phyloP scores from a whole-genome alignment of 2,888 invertebrate species.

The Dasypogon diadema region DNA sequence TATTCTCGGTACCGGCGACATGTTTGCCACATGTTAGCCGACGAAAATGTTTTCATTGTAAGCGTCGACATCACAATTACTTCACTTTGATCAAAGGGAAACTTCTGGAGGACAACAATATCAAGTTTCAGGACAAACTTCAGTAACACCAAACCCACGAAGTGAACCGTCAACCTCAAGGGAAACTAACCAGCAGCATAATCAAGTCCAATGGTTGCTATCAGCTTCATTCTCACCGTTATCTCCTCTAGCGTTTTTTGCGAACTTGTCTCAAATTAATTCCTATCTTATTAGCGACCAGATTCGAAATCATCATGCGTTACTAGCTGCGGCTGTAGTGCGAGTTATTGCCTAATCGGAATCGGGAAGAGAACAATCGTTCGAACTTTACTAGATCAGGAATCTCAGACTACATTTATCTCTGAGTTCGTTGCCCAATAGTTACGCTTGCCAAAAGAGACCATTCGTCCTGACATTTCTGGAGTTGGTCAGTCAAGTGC shows the following conservation, averaged over 20 bases:
- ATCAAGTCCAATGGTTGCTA: no score
- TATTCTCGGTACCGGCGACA: constrained; percentile 1
- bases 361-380: not conserved
- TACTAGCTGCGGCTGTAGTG: not conserved
- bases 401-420: not conserved
- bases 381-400: not conserved
- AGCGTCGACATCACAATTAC: not conserved
- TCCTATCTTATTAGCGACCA: not conserved
- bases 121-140: no score
- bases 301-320: no score
- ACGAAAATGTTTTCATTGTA: not conserved
- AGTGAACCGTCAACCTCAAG: no score
- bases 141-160: no score
- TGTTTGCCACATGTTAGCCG: not conserved
- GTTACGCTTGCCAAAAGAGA: not conserved
- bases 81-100: not conserved
- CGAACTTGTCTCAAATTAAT: no score
- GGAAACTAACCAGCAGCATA: no score
- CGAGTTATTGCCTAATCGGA: not conserved
- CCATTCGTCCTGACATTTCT: not conserved
- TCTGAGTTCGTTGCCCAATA: not conserved
- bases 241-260: no score
- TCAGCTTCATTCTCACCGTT: no score
- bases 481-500: not conserved
- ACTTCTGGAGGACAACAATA: no score